Evolutionary conservation across 1,140 invertebrate genomes (phyloP), one percentile per base, ranked within the genome.

Genomic region (Macrosteles quadrilineatus): DNA sequence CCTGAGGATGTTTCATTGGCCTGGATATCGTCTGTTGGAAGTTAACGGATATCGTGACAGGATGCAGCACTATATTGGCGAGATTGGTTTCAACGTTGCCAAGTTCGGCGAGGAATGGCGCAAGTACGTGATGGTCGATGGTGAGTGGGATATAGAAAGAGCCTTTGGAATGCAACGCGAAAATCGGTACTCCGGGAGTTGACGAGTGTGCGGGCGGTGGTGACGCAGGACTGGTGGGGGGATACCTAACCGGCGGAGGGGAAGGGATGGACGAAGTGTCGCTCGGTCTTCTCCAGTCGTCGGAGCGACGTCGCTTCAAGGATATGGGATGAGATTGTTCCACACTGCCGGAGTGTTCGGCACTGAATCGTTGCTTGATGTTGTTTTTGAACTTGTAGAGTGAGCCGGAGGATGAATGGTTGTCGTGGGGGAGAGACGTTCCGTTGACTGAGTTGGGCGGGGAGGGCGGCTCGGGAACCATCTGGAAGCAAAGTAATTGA

Each of bases 371-470:
- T 77, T 95, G 89, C 73, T 96, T 95, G 70, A 98, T 97, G 73
- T 92, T 94, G 74, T 93, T 96, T 82, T 98, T 98, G 81, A 96
- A 97, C 82, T 98, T 97, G 82, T 97, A 97, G 36, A 73, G 50
- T 0, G 73, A 73, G 27, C 70, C 57, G 85, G 87, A 73, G 29
- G 82, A 76, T 69, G 78, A 85, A 72, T 86, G 83, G 62, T 83
- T 82, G 40, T 80, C 78, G 71, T 81, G 75, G 68, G 78, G 76
- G 63, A 83, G 84, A 30, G 82, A 78, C 40, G 84, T 74, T 81
- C 82, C 31, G 27, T 63, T 63, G 2, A 55, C 32, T 2, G 53
- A 31, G 32, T 45, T 62, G 21, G 57, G 31, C 2, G 68, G 68
- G 11, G 68, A 64, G 0, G 55, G 57, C 1, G 57, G 62, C 19